Conservation (phyloP, 1,140 invertebrate genomes). For the Hyles euphorbiae region DNA sequence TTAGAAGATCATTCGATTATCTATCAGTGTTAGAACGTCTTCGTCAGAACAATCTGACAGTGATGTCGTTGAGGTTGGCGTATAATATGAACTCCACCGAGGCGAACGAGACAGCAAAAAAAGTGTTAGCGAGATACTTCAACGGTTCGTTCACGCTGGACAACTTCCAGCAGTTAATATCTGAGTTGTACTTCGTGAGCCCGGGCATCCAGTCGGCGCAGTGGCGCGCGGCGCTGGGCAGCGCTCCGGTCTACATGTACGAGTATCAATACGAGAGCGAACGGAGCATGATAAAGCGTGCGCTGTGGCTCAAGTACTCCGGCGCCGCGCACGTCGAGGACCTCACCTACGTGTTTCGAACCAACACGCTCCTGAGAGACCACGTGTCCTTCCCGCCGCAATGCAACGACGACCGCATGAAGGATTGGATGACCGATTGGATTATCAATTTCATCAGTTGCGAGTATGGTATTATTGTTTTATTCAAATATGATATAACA, state of each 20-base stretch:
- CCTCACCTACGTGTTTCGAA: conserved; percentile 20
- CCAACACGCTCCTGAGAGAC: conserved; percentile 12
- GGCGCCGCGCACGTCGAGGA: conserved; percentile 8
- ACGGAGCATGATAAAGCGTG: conserved; percentile 4
- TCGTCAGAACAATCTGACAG: conserved; percentile 18
- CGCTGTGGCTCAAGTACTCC: background rate
- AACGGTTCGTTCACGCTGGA: conserved; percentile 7
- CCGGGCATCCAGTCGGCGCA: conserved; percentile 12
- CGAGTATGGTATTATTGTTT: conserved; percentile 11
- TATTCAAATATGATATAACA: background rate
- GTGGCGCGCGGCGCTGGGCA: background rate
- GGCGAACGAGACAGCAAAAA: background rate
- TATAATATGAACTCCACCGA: background rate
- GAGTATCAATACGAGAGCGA: background rate
- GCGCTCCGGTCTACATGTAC: conserved; percentile 4
- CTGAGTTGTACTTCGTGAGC: conserved; percentile 16
- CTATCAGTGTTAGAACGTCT: conserved; percentile 36
- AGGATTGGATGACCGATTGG: conserved; percentile 15
- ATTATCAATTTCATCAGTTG: conserved; percentile 17
- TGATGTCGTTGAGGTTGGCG: conserved; percentile 8
- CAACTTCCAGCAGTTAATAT: conserved; percentile 1
- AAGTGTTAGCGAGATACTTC: conserved; percentile 11
- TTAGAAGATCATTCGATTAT: conserved; percentile 35
- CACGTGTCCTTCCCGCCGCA: conserved; percentile 8
- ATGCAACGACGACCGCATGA: conserved; percentile 21